A percentile compares a stretch with the other conserved stretches of the same genome.
Evolutionary conservation across 92 coral and sea anemone species (phyloP).

Genomic region (Ricordea florida): DNA sequence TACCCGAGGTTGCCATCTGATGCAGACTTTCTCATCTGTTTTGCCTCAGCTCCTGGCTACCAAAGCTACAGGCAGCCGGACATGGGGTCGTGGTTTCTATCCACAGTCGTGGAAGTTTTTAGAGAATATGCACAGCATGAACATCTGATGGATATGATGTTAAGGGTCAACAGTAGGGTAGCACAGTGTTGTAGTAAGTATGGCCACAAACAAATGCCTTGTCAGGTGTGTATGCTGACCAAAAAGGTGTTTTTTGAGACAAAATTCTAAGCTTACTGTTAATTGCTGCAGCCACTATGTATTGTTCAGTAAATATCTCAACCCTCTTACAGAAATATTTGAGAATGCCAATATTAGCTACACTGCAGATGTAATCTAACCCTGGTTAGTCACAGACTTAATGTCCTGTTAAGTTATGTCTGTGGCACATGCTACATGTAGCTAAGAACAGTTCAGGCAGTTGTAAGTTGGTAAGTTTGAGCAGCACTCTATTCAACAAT

Average conservation of each 20-base stretch:
- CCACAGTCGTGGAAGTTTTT: conserved; percentile 58
- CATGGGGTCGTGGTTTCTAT: conserved; percentile 86
- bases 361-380: too few species aligned
- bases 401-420: too few species aligned
- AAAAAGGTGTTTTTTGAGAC: conserved; percentile 62
- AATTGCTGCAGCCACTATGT: too few species aligned
- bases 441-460: too few species aligned
- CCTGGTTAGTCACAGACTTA: too few species aligned
- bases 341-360: too few species aligned
- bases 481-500: too few species aligned
- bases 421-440: too few species aligned
- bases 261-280: too few species aligned
- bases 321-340: too few species aligned
- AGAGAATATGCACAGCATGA: conserved; percentile 37
- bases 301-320: too few species aligned
- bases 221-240: conserved; percentile 81
- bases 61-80: conserved; percentile 69
- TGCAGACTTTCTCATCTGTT: conserved; percentile 85
- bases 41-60: conserved; percentile 83
- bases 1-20: conserved; percentile 73
- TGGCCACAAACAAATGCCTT: conserved; percentile 90
- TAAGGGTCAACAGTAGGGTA: conserved; percentile 73
- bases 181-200: conserved; percentile 42
- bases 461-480: too few species aligned
- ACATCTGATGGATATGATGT: conserved; percentile 95